Conservation (phyloP, 1,140 invertebrate genomes). For the Brachionus asplanchnoidis region DNA sequence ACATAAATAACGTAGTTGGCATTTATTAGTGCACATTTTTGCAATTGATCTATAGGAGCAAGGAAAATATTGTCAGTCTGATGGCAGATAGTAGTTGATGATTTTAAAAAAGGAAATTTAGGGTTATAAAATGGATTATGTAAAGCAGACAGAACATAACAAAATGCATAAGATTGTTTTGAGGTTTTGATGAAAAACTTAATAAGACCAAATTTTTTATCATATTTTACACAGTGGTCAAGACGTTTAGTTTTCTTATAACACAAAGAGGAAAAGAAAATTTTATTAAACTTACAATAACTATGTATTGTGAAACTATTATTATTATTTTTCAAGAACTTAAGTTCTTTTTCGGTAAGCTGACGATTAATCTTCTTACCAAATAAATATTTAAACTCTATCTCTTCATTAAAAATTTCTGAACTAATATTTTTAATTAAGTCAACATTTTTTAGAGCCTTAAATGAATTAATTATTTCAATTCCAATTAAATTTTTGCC, state of each 20-base stretch:
- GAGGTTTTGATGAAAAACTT: neutral
- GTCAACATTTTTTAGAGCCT: neutral
- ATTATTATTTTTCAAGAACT: neutral
- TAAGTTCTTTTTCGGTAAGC: too few species aligned
- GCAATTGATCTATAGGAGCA: neutral
- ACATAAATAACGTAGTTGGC: neutral
- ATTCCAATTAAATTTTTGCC: too few species aligned
- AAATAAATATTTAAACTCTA: too few species aligned
- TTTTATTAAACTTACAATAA: neutral
- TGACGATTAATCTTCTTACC: too few species aligned
- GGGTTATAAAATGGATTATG: neutral
- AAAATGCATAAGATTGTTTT: neutral
- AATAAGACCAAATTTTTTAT: neutral
- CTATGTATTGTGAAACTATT: neutral
- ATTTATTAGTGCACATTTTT: neutral
- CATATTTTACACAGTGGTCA: neutral
- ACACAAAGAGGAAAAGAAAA: neutral
- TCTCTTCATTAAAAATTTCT: too few species aligned
- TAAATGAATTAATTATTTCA: too few species aligned
- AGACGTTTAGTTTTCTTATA: neutral
- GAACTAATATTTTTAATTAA: neutral
- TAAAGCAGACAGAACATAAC: neutral
- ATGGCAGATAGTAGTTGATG: neutral
- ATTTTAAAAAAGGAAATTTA: neutral
- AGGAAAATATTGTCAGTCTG: neutral